Evolutionary conservation across 64 coral and sea anemone species (phyloP).

Genomic region (Dendronephthya gigantea): DNA sequence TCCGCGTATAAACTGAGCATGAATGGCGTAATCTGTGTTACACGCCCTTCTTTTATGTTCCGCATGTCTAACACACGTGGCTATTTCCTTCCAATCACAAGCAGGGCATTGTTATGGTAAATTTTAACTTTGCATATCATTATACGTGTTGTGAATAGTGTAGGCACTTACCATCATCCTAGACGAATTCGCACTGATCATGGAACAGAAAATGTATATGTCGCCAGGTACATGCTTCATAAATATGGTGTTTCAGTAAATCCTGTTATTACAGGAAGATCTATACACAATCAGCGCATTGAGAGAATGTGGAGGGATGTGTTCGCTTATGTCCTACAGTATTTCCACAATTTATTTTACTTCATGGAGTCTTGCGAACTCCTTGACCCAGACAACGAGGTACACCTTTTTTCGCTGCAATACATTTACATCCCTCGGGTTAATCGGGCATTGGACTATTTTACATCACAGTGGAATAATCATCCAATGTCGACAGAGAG

Average conservation of each 20-base stretch:
- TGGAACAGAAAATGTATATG: background rate
- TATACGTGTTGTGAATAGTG: too few species aligned
- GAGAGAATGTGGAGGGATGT: constrained; percentile 1
- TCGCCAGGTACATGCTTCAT: background rate
- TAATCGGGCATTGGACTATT: background rate
- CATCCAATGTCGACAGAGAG: background rate
- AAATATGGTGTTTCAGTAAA: background rate
- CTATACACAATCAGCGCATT: background rate
- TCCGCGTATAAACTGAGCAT: too few species aligned
- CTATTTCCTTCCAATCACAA: too few species aligned
- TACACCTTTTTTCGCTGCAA: background rate
- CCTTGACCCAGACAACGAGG: background rate
- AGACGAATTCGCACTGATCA: background rate
- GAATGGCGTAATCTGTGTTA: too few species aligned
- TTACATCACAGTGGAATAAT: background rate
- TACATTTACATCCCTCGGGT: background rate
- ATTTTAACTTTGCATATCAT: too few species aligned
- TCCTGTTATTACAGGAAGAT: background rate
- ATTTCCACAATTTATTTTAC: background rate
- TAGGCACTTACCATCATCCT: background rate
- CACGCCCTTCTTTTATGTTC: too few species aligned
- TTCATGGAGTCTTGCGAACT: background rate
- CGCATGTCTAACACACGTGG: too few species aligned
- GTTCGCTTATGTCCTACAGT: background rate
- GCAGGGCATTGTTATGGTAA: too few species aligned